Evolutionary conservation across 2,888 invertebrate species (phyloP), one percentile per base, ranked within the genome.

Genomic region (Syrista parreyssii): DNA sequence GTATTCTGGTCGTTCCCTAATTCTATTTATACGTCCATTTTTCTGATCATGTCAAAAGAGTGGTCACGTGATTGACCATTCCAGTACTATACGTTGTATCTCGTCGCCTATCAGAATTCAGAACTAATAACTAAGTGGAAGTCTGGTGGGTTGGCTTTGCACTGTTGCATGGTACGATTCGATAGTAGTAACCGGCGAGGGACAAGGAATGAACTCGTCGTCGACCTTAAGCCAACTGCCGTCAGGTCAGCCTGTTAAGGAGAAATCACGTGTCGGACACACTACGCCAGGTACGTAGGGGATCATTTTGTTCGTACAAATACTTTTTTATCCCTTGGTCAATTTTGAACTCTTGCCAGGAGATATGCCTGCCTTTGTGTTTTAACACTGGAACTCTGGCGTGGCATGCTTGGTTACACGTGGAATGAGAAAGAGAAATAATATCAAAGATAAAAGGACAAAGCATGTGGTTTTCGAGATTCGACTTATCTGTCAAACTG

Each of bases 191-290:
- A 90, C 88, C 90, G 88, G 86, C 89, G 89, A 88, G 90, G 89
- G 90, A 83, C 87, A 86, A 86, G 88, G 89, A 85, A 86, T 82
- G 82, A 82, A 81, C 85, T 77, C 82, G 81, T 3, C 93, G 92
- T 81, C 92, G 93, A 76, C 92, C 92, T 30, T 92, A 92, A 75
- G 92, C 92, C 75, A 93, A 92, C 55, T 93, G 92, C 92, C 93
- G 4, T 92, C 93, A 81, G 93, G 93, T 89, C 94, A 93, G 32
- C 93, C 93, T 75, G 92, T 92, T 75, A 94, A 93, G 87, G 94
- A 94, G 81, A 94, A 93, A 92, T 92, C 93, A 83, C 89, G 89
- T 86, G 81, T 90, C 78, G 89, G 90, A 88, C 89, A 91, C 82
- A 89, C 89, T 68, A 90, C 90, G 55, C 89, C 90, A 89, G 89